Base-by-base conservation (phyloP, 37 sponge, comb jelly and placozoan species). In the Halisarca cf. caerulea region DNA sequence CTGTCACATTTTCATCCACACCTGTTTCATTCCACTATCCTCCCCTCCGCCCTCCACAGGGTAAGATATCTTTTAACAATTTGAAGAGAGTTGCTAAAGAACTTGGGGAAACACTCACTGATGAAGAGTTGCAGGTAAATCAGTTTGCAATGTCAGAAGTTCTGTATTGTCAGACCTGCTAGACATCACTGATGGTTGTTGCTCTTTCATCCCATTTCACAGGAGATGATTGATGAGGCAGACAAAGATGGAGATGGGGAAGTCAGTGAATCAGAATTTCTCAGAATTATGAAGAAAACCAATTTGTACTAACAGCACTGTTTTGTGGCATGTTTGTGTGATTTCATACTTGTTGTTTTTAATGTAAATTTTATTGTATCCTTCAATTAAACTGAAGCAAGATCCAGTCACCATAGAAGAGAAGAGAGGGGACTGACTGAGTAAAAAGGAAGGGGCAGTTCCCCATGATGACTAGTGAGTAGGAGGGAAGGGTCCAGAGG, bases 221-320 rank as follows among this genome's bases (percentile, higher is more conserved):
- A 98, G 95, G 99, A 98, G 66, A 98, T 98, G 99, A 98, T 98
- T 44, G 95, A 96, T 83, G 99, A 98, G 53, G 99, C 99, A 25
- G 99, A 98, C 79, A 88, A 97, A 45, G 99, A 98, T 90, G 99
- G 99, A 18, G 99, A 98, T 78, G 97, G 99, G 18, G 99, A 98
- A 78, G 94, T 98, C 15, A 98, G 85, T 77, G 97, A 98, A 72
- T 83, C 90, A 34, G 99, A 98, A 82, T 98, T 98, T 81, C 91
- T 98, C 17, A 86, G 99, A 80, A 98, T 98, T 30, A 98, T 98
- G 99, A 98, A 98, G 85, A 98, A 98, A 82, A 98, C 99, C n/a
- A 96, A 94, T 84, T 87, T 98, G 81, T 98, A 96, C 78, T 98
- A 83, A 4, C 25, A 9, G 14, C n/a, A n/a, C n/a, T n/a, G 7